Conservation (phyloP, 2,888 invertebrate species). For the Drosophila paranaensis region DNA sequence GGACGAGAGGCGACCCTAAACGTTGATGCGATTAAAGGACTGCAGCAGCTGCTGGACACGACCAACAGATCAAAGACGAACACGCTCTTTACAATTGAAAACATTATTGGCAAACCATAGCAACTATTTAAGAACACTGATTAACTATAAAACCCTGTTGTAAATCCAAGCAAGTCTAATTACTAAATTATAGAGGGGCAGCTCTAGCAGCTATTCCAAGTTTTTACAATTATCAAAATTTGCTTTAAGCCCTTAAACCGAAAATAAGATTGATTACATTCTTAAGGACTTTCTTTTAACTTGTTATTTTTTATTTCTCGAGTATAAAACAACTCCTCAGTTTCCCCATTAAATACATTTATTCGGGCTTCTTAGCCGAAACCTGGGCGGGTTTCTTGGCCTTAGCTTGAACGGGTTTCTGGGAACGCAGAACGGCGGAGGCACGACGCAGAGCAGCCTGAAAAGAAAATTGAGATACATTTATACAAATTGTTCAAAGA, state of each 20-base stretch:
- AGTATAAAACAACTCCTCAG: constrained; percentile 70
- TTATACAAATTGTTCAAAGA: background rate
- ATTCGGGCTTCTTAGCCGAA: constrained; percentile 91
- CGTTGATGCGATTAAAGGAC: constrained; percentile 47
- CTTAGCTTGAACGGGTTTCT: constrained; percentile 93
- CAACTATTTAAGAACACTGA: constrained; percentile 8
- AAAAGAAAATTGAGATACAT: constrained; percentile 17
- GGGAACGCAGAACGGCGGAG: constrained; percentile 96
- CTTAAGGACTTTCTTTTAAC: constrained; percentile 18
- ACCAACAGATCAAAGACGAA: constrained; percentile 60
- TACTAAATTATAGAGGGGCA: constrained; percentile 72
- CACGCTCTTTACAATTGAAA: constrained; percentile 83
- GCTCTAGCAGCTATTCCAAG: constrained; percentile 54
- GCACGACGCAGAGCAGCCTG: constrained; percentile 96
- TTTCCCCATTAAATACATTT: constrained; percentile 83
- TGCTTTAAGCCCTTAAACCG: constrained; percentile 7
- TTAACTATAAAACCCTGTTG: constrained; percentile 28
- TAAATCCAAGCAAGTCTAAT: background rate
- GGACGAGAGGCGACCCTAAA: constrained; percentile 21
- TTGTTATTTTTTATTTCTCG: constrained; percentile 66
- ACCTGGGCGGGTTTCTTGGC: constrained; percentile 88
- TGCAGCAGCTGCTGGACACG: constrained; percentile 42
- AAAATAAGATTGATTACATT: constrained; percentile 1
- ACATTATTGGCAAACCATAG: constrained; percentile 83
- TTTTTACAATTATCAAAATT: constrained; percentile 18